These are phyloP conservation scores for Aradus depressus DNA, from an alignment of 2,888 invertebrate genomes.

Conservation along the genomic window DNA sequence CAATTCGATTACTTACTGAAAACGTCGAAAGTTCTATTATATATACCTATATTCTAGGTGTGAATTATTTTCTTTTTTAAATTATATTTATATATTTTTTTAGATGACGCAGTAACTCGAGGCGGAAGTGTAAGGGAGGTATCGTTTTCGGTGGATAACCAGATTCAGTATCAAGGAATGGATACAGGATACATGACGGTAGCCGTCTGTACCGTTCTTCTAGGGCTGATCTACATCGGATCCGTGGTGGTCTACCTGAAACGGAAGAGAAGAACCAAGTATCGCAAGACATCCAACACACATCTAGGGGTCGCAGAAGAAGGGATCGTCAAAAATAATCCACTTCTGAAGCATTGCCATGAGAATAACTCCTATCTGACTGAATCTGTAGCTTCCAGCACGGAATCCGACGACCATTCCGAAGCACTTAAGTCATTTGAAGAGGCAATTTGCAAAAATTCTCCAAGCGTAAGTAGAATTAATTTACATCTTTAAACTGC, in stretches of 20 bases:
- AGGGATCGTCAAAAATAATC: slow-evolving; percentile 68
- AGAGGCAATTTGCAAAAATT: slow-evolving; percentile 14
- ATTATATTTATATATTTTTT: slow-evolving; percentile 2
- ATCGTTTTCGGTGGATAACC: slow-evolving; percentile 49
- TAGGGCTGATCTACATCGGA: slow-evolving; percentile 77
- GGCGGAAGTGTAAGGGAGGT: slow-evolving; percentile 64
- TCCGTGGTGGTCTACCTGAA: slow-evolving; percentile 74
- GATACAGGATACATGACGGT: slow-evolving; percentile 72
- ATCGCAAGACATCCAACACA: background rate
- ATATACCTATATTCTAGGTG: too few relatives aligned
- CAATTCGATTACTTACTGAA: too few relatives aligned
- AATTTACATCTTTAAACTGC: slow-evolving; percentile 3
- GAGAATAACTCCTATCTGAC: slow-evolving; percentile 39
- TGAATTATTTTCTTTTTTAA: too few relatives aligned
- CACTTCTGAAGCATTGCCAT: slow-evolving; percentile 46
- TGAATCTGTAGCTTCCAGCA: slow-evolving; percentile 45
- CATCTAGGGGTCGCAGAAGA: slow-evolving; percentile 38
- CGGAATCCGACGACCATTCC: slow-evolving; percentile 47
- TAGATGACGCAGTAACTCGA: slow-evolving; percentile 18
- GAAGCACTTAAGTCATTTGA: slow-evolving; percentile 20
- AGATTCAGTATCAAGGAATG: slow-evolving; percentile 17
- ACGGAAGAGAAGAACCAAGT: slow-evolving; percentile 24
- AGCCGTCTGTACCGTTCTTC: slow-evolving; percentile 67
- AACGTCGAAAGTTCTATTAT: too few relatives aligned
- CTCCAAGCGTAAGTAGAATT: slow-evolving; percentile 7